A percentile compares a stretch with the other conserved stretches of the same genome.
Conservation (phyloP, 2,888 invertebrate genomes). For the Ganaspis brasiliensis region DNA sequence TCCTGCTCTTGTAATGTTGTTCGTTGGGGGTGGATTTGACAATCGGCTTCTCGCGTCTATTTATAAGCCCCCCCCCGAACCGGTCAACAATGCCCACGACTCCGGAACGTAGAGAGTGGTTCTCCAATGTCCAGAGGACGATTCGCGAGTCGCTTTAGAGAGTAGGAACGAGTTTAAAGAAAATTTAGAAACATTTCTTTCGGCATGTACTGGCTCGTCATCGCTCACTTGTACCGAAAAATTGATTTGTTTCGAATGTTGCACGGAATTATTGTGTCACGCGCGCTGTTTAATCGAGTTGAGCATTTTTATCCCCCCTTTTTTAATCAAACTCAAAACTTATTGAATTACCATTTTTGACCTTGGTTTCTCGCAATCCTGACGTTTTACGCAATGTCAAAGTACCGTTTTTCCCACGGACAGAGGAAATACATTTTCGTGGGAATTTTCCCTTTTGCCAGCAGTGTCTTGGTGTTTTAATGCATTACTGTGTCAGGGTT, state of each 20-base stretch:
- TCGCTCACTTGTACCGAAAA: slow-evolving; percentile 3
- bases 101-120: slow-evolving; percentile 20
- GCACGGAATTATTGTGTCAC: slow-evolving; percentile 16
- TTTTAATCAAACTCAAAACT: not conserved
- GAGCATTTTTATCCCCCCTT: not conserved
- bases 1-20: slow-evolving; percentile 16
- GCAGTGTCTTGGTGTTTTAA: not conserved
- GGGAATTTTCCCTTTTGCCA: slow-evolving; percentile 28
- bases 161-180: not conserved
- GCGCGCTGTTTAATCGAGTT: not conserved
- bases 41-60: slow-evolving; percentile 29
- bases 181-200: not conserved
- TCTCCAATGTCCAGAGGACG: slow-evolving; percentile 29
- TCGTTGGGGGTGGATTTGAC: slow-evolving; percentile 31
- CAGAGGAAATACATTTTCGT: slow-evolving; percentile 34
- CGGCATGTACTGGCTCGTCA: not conserved
- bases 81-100: slow-evolving; percentile 37
- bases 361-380: not conserved
- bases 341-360: not conserved
- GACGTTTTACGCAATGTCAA: slow-evolving; percentile 29
- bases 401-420: slow-evolving; percentile 42
- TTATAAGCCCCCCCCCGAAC: slow-evolving; percentile 4
- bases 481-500: slow-evolving; percentile 17
- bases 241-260: slow-evolving; percentile 39
- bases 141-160: slow-evolving; percentile 2